Conservation (phyloP, 2,113 vertebrate genomes). For the Microcebus murinus region DNA sequence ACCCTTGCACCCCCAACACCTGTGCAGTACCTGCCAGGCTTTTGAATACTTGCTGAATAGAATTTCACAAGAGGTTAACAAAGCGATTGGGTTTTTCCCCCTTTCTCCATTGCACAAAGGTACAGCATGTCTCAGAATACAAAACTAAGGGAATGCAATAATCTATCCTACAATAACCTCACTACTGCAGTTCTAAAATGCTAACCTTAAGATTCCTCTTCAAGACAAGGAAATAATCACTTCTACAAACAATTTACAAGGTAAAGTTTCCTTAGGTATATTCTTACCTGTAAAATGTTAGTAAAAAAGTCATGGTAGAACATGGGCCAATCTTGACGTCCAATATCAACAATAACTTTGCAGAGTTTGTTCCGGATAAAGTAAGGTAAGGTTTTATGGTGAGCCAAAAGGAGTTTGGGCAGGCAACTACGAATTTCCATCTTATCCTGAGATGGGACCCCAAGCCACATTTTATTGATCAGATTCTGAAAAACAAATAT, state of each 20-base stretch:
- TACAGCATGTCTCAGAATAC: background rate
- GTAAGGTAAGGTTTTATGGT: slow-evolving; percentile 96
- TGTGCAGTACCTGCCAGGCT: background rate
- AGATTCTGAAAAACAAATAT: slow-evolving; percentile 90
- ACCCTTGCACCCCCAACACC: background rate
- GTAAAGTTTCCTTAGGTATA: background rate
- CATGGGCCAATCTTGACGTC: slow-evolving; percentile 99
- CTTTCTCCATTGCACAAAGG: background rate
- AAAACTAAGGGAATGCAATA: background rate
- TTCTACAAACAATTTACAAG: slow-evolving; percentile 20
- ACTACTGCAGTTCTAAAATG: background rate
- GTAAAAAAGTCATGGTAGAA: slow-evolving; percentile 99
- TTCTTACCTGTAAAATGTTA: slow-evolving; percentile 95
- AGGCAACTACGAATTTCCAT: slow-evolving; percentile 98
- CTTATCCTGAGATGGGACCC: slow-evolving; percentile 96
- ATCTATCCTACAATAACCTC: background rate
- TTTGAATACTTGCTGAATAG: slow-evolving; percentile 35
- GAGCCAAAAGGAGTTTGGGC: slow-evolving; percentile 96
- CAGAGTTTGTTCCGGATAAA: slow-evolving; percentile 99
- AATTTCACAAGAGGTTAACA: slow-evolving; percentile 9
- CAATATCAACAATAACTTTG: slow-evolving; percentile 99
- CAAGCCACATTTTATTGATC: slow-evolving; percentile 99
- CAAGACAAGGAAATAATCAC: slow-evolving; percentile 42
- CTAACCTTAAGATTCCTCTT: slow-evolving; percentile 16
- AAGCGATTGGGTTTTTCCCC: background rate